Evolutionary conservation across 1,140 invertebrate genomes (phyloP).

Genomic region (Zaprionus capensis): DNA sequence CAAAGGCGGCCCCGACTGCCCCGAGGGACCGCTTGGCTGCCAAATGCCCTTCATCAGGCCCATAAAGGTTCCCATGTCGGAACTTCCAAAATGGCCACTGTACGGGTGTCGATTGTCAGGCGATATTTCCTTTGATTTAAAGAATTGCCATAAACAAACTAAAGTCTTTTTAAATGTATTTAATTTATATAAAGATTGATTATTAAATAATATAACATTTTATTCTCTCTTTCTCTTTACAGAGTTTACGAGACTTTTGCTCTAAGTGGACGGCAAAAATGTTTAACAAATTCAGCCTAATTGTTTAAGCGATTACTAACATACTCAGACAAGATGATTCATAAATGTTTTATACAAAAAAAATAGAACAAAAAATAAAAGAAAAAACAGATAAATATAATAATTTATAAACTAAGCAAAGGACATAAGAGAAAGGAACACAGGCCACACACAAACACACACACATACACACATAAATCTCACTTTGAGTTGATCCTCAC

Average conservation of each 20-base stretch:
- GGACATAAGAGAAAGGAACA: conserved; percentile 22
- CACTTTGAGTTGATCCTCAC: conserved; percentile 31
- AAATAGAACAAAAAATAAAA: conserved; percentile 12
- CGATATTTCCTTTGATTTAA: conserved; percentile 5
- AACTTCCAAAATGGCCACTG: not conserved
- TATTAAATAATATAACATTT: no score
- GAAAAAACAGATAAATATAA: conserved; percentile 31
- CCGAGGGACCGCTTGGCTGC: conserved; percentile 6
- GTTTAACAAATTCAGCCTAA: conserved; percentile 53
- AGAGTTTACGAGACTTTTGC: conserved; percentile 88
- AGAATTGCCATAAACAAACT: not conserved
- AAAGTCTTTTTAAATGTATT: not conserved
- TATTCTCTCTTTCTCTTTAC: conserved; percentile 83
- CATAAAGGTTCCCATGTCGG: not conserved
- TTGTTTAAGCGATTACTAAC: conserved; percentile 71
- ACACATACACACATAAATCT: conserved; percentile 22
- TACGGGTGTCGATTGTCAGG: not conserved
- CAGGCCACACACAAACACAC: conserved; percentile 35
- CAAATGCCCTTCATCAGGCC: conserved; percentile 28
- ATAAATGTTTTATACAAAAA: conserved; percentile 66
- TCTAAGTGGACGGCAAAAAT: conserved; percentile 83
- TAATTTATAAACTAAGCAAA: conserved; percentile 50
- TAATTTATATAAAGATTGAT: not conserved
- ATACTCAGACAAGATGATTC: conserved; percentile 69
- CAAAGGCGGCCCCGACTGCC: not conserved